A percentile compares a stretch with the other conserved stretches of the same genome.
Conservation (phyloP, 2,888 invertebrate genomes). For the Chloromyia formosa region DNA sequence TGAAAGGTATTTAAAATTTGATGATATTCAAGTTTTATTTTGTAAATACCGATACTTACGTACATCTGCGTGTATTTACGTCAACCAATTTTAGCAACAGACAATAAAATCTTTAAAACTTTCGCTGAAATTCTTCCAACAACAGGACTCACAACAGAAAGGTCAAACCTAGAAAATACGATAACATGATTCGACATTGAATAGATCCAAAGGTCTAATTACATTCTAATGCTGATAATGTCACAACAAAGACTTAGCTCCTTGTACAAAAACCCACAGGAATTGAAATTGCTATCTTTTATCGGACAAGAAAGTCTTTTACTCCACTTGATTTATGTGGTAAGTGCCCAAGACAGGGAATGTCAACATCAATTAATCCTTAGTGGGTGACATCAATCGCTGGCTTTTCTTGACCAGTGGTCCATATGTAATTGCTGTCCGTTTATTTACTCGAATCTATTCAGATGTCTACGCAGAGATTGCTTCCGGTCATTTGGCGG, state of each 20-base stretch:
- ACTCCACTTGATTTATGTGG: slow-evolving; percentile 28
- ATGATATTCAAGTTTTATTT: too few relatives aligned
- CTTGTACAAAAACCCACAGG: slow-evolving; percentile 27
- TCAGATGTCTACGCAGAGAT: slow-evolving; percentile 26
- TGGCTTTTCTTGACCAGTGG: slow-evolving; percentile 25
- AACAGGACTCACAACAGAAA: too few relatives aligned
- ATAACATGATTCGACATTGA: too few relatives aligned
- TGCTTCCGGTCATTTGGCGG: slow-evolving; percentile 13
- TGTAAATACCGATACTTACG: too few relatives aligned
- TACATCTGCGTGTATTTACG: too few relatives aligned
- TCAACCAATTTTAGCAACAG: too few relatives aligned
- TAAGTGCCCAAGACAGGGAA: slow-evolving; percentile 33
- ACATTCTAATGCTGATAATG: slow-evolving; percentile 27
- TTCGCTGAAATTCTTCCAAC: too few relatives aligned
- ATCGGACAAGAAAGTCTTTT: not conserved
- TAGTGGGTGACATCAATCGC: slow-evolving; percentile 30
- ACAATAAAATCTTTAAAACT: too few relatives aligned
- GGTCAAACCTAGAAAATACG: too few relatives aligned
- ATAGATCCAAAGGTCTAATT: slow-evolving; percentile 24
- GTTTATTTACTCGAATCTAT: slow-evolving; percentile 29
- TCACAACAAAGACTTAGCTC: slow-evolving; percentile 24
- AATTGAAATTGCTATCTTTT: slow-evolving; percentile 29
- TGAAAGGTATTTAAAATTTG: too few relatives aligned
- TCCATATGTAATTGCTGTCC: slow-evolving; percentile 23
- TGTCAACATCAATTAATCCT: slow-evolving; percentile 40